Percentiles rank a stretch among this genome's conserved stretches.
phyloP scores from a whole-genome alignment of 2,113 vertebrate genomes.

The Menidia beryllina region DNA sequence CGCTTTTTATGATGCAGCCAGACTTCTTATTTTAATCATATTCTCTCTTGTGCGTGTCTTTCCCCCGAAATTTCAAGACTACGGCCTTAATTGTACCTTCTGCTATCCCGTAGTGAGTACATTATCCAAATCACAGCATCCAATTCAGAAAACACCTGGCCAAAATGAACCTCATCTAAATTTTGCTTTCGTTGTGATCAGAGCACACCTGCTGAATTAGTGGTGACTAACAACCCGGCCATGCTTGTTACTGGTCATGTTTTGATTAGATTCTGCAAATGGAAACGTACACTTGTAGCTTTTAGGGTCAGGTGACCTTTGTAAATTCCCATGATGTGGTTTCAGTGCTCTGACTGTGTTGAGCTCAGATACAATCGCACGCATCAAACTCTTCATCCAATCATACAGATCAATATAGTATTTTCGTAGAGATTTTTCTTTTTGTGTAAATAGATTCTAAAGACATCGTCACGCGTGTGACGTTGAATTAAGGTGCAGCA shows the following conservation, averaged over 20 bases:
- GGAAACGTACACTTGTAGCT: background rate
- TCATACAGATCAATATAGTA: background rate
- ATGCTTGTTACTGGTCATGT: background rate
- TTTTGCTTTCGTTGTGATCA: constrained; percentile 17
- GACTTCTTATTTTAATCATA: constrained; percentile 20
- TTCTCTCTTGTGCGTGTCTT: background rate
- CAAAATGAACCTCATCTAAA: background rate
- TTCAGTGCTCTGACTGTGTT: constrained; percentile 12
- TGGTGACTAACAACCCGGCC: background rate
- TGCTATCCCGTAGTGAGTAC: constrained; percentile 9
- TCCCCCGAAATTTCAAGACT: background rate
- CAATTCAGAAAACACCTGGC: constrained; percentile 4
- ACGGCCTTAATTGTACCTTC: background rate
- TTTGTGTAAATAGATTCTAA: background rate
- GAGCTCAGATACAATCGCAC: background rate
- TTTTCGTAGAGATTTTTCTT: background rate
- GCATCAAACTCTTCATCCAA: background rate
- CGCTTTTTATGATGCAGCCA: constrained; percentile 5
- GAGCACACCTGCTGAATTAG: constrained; percentile 1
- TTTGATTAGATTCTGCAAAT: background rate
- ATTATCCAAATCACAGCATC: constrained; percentile 3
- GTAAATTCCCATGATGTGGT: background rate
- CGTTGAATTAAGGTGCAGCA: no score
- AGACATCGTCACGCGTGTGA: background rate
- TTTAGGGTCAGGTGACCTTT: constrained; percentile 7